Evolutionary conservation across 2,797 vertebrate species (phyloP).

Genomic region (Clarias platycephalus): DNA sequence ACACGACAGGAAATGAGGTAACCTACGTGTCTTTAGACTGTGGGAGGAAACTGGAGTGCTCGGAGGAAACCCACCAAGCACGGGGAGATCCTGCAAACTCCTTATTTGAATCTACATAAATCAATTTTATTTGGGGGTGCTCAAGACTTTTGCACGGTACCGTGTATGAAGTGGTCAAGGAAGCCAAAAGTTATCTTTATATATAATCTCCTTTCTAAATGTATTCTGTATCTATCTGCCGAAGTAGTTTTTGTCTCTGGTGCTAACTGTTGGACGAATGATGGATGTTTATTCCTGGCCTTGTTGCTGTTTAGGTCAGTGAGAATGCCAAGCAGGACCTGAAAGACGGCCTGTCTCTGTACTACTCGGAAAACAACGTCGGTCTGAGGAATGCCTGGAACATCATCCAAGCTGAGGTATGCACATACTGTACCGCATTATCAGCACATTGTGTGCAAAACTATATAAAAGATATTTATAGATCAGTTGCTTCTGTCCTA

Average conservation of each 20-base stretch:
- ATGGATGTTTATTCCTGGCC: slow-evolving; percentile 14
- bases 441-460: background rate
- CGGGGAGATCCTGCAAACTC: too few relatives aligned
- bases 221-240: background rate
- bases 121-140: too few relatives aligned
- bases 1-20: too few relatives aligned
- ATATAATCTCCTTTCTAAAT: background rate
- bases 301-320: slow-evolving; percentile 78
- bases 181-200: background rate
- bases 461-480: too few relatives aligned
- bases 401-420: slow-evolving; percentile 97
- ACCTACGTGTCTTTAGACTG: too few relatives aligned
- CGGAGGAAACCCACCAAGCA: too few relatives aligned
- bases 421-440: background rate
- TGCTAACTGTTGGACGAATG: slow-evolving; percentile 9
- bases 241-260: background rate
- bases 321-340: slow-evolving; percentile 93
- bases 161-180: background rate
- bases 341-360: slow-evolving; percentile 91
- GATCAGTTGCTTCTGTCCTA: background rate
- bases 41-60: too few relatives aligned
- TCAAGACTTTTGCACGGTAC: too few relatives aligned
- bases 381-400: slow-evolving; percentile 98
- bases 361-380: slow-evolving; percentile 93
- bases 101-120: too few relatives aligned